Evolutionary conservation across 2,797 vertebrate genomes (phyloP).

Genomic region (Gymnoscopelus microlampas): DNA sequence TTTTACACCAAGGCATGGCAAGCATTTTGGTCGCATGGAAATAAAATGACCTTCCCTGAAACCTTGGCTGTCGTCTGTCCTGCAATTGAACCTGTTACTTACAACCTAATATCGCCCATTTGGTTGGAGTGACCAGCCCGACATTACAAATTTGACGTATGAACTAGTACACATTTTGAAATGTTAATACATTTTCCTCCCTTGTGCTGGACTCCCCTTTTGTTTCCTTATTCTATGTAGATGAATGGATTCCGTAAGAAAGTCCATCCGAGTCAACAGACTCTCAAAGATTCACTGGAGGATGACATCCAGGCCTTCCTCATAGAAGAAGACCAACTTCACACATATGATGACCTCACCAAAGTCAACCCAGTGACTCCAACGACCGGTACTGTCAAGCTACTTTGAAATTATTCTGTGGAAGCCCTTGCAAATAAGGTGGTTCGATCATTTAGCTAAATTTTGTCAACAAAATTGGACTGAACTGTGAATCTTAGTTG

Average conservation of each 20-base stretch:
- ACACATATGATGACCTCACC: slow-evolving; percentile 93
- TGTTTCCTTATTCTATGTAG: slow-evolving; percentile 59
- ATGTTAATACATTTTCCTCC: neutral
- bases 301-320: slow-evolving; percentile 88
- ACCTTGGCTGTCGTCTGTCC: too few relatives aligned
- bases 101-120: too few relatives aligned
- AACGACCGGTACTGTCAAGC: slow-evolving; percentile 82
- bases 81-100: too few relatives aligned
- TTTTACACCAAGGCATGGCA: too few relatives aligned
- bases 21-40: too few relatives aligned
- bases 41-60: too few relatives aligned
- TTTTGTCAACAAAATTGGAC: neutral
- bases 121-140: too few relatives aligned
- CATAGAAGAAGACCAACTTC: slow-evolving; percentile 83
- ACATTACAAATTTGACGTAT: too few relatives aligned
- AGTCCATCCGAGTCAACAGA: slow-evolving; percentile 29
- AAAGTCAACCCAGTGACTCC: slow-evolving; percentile 95
- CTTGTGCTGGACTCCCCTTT: neutral
- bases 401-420: neutral
- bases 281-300: slow-evolving; percentile 77
- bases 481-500: neutral
- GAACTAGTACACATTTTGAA: neutral
- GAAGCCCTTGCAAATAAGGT: neutral
- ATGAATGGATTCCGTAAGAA: slow-evolving; percentile 70
- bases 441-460: neutral